Base-by-base conservation (phyloP, 2,797 vertebrate genomes). In the Pipistrellus pygmaeus region DNA sequence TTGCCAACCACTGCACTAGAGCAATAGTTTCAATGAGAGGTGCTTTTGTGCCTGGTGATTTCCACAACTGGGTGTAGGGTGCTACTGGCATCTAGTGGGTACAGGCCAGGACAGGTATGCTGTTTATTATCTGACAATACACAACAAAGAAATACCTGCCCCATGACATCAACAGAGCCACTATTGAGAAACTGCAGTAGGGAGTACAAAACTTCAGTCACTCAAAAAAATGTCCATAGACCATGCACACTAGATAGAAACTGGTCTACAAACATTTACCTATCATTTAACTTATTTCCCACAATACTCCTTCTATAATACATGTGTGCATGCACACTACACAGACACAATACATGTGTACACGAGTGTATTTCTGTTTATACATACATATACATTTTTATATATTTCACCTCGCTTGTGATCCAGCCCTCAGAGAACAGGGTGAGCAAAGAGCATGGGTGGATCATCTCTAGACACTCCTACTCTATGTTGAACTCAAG, bases 331-430 rank as follows among this genome's bases (percentile, higher is more conserved):
- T 8, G 1, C 2, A 12, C 1, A 60, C 15, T 75, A 66, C 17
- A 60, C 12, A 88, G 60, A 60, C 32, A 69, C 14, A 73, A 35
- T 35, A 21, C 6, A 73, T 30, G n/a, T 64, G 32, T 17, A n/a
- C 0, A 1, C 1, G 8, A n/a, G 2, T 23, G 14, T 14, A 53
- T 38, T 41, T 3, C 13, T 55, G 25, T 6, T 10, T 48, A 6
- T 15, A 13, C 5, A 44, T 9, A 51, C 2, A 6, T 38, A 66
- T 8, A 1, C 48, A 41, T 35, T 78, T 51, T 86, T 48, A 78
- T 48, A 69, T 41, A 55, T 60, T 64, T 91, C 1, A 0, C 38
- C 8, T 30, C 80, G 69, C 30, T 32, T 32, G 4, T 78, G 46
- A 0, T 73, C 41, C 32, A 57, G 20, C 2, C 9, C 30, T 66